Percentiles rank a stretch among this genome's conserved stretches.
Conservation (phyloP, 2,888 invertebrate genomes). For the Elmis aenea region DNA sequence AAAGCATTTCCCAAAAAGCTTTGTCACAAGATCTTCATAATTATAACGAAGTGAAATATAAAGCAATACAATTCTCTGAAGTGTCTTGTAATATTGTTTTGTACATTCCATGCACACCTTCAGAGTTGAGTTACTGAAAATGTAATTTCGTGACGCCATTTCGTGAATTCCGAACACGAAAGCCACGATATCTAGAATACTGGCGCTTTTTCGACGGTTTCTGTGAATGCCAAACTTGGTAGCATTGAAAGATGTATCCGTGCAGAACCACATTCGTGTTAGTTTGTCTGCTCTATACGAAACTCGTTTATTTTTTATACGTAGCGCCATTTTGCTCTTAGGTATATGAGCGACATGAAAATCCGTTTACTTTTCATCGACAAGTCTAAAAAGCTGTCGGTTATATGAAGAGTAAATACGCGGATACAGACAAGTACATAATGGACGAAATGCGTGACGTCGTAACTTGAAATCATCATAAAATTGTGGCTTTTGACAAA, state of each 20-base stretch:
- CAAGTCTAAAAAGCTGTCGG: neutral
- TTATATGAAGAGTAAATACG: neutral
- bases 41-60: too few relatives aligned
- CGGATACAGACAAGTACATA: neutral
- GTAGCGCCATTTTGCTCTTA: neutral
- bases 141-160: constrained; percentile 37
- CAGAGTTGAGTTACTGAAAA: constrained; percentile 40
- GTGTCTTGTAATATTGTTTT: constrained; percentile 10
- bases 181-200: constrained; percentile 32
- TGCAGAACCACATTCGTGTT: constrained; percentile 25
- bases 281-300: constrained; percentile 4
- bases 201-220: constrained; percentile 30
- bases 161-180: constrained; percentile 36
- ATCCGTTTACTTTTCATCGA: neutral
- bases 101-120: constrained; percentile 36
- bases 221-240: constrained; percentile 31
- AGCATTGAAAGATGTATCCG: constrained; percentile 34
- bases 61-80: too few relatives aligned
- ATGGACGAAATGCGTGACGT: too few relatives aligned
- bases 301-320: neutral
- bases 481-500: constrained; percentile 9
- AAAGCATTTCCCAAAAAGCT: too few relatives aligned
- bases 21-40: too few relatives aligned
- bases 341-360: neutral
- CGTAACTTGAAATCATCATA: too few relatives aligned